Evolutionary conservation across 2,113 vertebrate genomes (phyloP), one percentile per base, ranked within the genome.

Genomic region (Phyllostomus hastatus): DNA sequence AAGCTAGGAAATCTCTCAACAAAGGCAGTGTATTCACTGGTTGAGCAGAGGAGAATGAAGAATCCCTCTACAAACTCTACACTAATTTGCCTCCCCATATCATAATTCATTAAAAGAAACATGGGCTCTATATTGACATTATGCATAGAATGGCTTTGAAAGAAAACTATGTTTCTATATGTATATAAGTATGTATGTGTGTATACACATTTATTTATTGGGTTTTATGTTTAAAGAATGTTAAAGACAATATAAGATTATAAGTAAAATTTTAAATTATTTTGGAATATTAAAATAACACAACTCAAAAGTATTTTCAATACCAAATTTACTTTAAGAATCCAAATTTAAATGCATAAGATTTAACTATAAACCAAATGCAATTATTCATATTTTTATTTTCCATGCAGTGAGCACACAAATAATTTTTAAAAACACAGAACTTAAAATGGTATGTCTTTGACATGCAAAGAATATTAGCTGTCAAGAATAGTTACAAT

Each of bases 251-350:
- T 20, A 31, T 31, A 64, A 82, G 4, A 31, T 64, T 78, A 28
- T 66, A 81, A 66, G 7, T 46, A 48, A 80, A 9, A 86, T 78
- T 89, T 96, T 78, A 79, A 70, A 66, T 69, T 64, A 4, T 86
- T 83, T 57, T 66, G 15, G 2, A 92, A 76, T 46, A 41, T 0
- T 46, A 84, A 82, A 82, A 66, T 35, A 5, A 31, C 33, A 31
- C 26, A 88, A 54, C 2, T 24, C 41, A 81, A 94, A 94, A 54
- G 1, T 66, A 28, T 0, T 85, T 35, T 79, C 52, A 43, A 80
- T 81, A 86, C 69, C 16, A 79, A 75, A 28, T 33, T 33, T 64
- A 33, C 0, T 76, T 35, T 87, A 52, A 35, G 61, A 86, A 89
- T 87, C 19, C 26, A 88, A 76, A 33, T 48, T 83, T 69, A 57